A percentile compares a stretch with the other conserved stretches of the same genome.
phyloP scores from a whole-genome alignment of 1,140 invertebrate species.

The Drosophila orena region DNA sequence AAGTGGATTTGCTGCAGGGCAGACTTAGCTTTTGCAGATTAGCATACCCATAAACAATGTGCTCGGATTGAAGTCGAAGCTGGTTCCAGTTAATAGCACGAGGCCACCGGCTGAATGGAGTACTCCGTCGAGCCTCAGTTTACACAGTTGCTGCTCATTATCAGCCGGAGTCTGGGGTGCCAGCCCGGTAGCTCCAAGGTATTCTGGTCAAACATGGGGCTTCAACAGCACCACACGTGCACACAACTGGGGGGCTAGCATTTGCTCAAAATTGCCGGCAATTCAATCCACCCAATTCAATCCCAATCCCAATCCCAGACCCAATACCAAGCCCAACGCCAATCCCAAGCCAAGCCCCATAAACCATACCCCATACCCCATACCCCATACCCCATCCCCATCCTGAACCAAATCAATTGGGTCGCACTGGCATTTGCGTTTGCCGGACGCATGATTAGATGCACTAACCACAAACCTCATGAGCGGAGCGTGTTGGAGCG shows the following conservation, averaged over 20 bases:
- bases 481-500: slow-evolving; percentile 20
- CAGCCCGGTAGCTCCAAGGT: slow-evolving; percentile 10
- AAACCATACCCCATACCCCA: too few relatives aligned
- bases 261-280: slow-evolving; percentile 12
- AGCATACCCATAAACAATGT: too few relatives aligned
- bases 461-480: slow-evolving; percentile 8
- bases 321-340: too few relatives aligned
- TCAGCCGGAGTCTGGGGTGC: slow-evolving; percentile 10
- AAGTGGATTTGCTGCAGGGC: not conserved
- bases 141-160: slow-evolving; percentile 22
- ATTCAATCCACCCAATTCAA: slow-evolving; percentile 6
- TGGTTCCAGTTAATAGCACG: not conserved
- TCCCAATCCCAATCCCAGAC: not conserved
- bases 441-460: slow-evolving; percentile 38
- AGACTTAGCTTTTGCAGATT: too few relatives aligned
- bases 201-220: not conserved
- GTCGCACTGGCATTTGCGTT: slow-evolving; percentile 35
- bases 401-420: slow-evolving; percentile 34
- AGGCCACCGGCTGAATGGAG: not conserved
- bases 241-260: slow-evolving; percentile 2
- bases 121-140: not conserved
- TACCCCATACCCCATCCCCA: not conserved
- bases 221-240: not conserved
- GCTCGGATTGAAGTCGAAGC: not conserved
- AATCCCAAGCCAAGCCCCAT: too few relatives aligned